These are phyloP conservation scores for Pseudopleuronectes americanus DNA, from an alignment of 2,797 vertebrate species.

Conservation along the genomic window DNA sequence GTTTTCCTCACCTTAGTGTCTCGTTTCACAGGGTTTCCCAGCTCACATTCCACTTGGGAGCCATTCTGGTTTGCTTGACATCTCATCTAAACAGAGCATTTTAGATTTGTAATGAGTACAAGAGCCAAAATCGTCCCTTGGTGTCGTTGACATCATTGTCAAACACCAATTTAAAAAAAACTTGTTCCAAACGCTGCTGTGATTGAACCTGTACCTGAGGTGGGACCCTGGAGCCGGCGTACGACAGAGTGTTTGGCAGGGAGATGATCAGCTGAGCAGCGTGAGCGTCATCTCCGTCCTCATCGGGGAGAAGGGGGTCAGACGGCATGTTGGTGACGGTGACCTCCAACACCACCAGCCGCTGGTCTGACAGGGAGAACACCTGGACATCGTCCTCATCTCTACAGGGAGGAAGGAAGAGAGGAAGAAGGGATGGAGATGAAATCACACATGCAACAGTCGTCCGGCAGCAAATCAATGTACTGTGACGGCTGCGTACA, in stretches of 20 bases:
- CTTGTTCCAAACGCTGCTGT: too few relatives aligned
- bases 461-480: not conserved
- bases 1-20: constrained; percentile 75
- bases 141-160: not conserved
- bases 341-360: constrained; percentile 88
- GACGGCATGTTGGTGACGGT: constrained; percentile 90
- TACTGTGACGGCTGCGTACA: not conserved
- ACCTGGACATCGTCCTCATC: constrained; percentile 83
- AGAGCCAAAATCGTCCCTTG: not conserved
- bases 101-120: not conserved
- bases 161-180: not conserved
- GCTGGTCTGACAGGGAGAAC: constrained; percentile 90
- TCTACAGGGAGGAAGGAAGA: constrained; percentile 43
- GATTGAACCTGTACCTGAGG: constrained; percentile 57
- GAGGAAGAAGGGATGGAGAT: not conserved
- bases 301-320: constrained; percentile 79
- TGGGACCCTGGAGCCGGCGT: constrained; percentile 84
- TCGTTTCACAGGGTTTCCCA: constrained; percentile 92
- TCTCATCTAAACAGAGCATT: constrained; percentile 79
- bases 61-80: constrained; percentile 89
- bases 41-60: constrained; percentile 89
- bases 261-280: constrained; percentile 87
- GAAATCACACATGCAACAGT: not conserved
- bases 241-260: constrained; percentile 87
- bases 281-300: constrained; percentile 93